These are phyloP conservation scores for Andrena praecox DNA, from an alignment of 2,888 invertebrate genomes.

Conservation along the genomic window DNA sequence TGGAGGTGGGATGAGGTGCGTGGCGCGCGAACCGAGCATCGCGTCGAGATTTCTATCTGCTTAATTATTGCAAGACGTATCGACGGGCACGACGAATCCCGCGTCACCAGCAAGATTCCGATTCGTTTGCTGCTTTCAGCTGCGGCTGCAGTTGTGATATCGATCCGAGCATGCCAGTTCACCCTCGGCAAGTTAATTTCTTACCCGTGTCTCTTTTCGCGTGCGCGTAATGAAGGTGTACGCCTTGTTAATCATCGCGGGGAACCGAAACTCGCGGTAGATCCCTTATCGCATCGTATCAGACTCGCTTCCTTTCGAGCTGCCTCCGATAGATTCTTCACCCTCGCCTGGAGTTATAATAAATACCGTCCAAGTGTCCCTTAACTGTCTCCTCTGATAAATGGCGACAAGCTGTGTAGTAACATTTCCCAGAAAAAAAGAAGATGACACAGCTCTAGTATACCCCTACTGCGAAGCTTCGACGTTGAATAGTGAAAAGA, in stretches of 20 bases:
- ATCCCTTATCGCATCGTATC: conserved; percentile 11
- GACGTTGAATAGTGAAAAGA: background rate
- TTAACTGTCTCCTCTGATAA: too few relatives aligned
- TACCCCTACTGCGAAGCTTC: background rate
- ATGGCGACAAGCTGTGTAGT: too few relatives aligned
- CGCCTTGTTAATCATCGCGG: conserved; percentile 50
- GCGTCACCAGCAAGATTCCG: background rate
- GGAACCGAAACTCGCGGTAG: conserved; percentile 22
- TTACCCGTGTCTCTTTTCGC: conserved; percentile 3
- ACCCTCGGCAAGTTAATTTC: conserved; percentile 34
- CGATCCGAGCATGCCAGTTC: conserved; percentile 13
- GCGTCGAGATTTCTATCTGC: conserved; percentile 47
- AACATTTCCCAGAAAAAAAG: background rate
- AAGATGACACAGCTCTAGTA: background rate
- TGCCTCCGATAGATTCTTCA: too few relatives aligned
- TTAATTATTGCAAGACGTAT: conserved; percentile 38
- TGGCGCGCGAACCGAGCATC: background rate
- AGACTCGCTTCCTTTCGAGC: background rate
- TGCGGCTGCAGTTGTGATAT: background rate
- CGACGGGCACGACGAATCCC: background rate
- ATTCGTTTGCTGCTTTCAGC: conserved; percentile 7
- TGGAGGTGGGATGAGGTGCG: conserved; percentile 6
- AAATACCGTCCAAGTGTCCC: too few relatives aligned
- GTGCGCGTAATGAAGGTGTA: conserved; percentile 26
- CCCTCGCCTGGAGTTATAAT: too few relatives aligned